phyloP scores from a whole-genome alignment of 2,113 vertebrate genomes.

The Zosterops japonicus region DNA sequence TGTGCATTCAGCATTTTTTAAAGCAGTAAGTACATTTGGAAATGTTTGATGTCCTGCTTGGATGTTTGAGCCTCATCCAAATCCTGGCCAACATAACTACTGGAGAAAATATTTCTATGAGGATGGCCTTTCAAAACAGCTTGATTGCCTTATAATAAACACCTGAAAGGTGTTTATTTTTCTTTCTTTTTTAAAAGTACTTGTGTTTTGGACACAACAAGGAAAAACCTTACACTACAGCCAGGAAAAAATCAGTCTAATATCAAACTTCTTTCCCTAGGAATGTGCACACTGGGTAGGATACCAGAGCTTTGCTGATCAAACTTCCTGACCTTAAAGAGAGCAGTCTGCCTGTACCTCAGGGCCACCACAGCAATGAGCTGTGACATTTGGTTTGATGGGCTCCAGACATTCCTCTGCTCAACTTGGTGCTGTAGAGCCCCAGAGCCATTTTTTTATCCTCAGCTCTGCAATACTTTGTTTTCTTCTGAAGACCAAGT shows the following conservation, averaged over 20 bases:
- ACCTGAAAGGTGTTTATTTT: background rate
- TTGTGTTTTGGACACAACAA: background rate
- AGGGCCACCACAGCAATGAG: background rate
- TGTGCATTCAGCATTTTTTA: conserved; percentile 8
- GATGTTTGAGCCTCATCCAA: background rate
- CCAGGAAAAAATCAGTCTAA: background rate
- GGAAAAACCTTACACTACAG: background rate
- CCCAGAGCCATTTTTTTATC: background rate
- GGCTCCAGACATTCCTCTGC: background rate
- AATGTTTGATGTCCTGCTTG: background rate
- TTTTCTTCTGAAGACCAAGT: background rate
- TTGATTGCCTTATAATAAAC: background rate
- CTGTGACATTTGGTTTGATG: background rate
- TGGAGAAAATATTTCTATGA: background rate
- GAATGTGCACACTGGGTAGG: background rate
- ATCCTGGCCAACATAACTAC: background rate
- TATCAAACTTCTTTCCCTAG: background rate
- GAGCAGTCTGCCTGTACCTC: background rate
- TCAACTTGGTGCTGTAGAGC: background rate
- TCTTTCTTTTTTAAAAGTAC: background rate
- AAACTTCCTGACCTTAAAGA: background rate
- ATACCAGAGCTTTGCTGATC: background rate
- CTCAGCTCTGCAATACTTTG: background rate
- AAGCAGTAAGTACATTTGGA: background rate
- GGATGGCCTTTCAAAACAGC: background rate